A percentile compares a stretch with the other conserved stretches of the same genome.
These are phyloP conservation scores for Genyomyrus donnyi DNA, from an alignment of 2,113 vertebrate species.

Conservation along the genomic window DNA sequence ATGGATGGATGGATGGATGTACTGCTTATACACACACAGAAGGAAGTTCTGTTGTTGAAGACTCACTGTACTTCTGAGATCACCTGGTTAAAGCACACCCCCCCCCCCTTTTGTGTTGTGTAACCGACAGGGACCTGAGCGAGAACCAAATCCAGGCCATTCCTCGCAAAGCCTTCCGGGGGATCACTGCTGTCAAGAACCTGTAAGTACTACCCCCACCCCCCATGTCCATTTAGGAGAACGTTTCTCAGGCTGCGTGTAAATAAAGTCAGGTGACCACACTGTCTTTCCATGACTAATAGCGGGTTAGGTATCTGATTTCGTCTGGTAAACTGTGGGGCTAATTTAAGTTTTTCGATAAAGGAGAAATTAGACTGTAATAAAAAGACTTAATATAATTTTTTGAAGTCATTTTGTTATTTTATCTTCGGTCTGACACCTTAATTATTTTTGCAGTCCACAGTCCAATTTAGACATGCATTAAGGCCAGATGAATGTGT, in stretches of 20 bases:
- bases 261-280: neutral
- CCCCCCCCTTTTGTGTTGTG: slow-evolving; percentile 29
- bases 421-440: neutral
- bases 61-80: neutral
- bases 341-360: neutral
- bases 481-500: neutral
- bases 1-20: neutral
- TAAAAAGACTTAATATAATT: neutral
- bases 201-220: slow-evolving; percentile 68
- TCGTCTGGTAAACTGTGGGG: neutral
- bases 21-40: slow-evolving; percentile 16
- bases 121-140: slow-evolving; percentile 78
- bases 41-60: slow-evolving; percentile 28
- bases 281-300: neutral
- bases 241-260: neutral
- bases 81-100: neutral
- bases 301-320: neutral
- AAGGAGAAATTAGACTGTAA: neutral
- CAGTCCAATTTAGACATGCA: neutral
- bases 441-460: neutral
- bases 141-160: slow-evolving; percentile 98
- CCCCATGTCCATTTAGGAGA: neutral
- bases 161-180: slow-evolving; percentile 93
- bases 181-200: slow-evolving; percentile 91
- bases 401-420: neutral